Percentiles rank a stretch among this genome's conserved stretches.
Conservation (phyloP, 2,888 invertebrate genomes). For the Fissipunctia ypsillon region DNA sequence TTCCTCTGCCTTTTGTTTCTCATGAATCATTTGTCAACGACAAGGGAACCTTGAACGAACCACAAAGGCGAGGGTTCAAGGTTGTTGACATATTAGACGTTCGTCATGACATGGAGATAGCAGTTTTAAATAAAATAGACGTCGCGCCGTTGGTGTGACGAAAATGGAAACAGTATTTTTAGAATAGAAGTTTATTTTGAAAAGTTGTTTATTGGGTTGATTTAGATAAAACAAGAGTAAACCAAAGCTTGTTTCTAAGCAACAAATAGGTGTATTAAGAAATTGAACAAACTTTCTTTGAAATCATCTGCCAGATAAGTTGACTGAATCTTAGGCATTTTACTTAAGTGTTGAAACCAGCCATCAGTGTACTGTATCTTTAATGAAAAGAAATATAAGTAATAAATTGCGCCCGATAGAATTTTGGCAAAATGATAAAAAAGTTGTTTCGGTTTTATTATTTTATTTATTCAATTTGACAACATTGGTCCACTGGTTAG, state of each 20-base stretch:
- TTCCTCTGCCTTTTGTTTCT: slow-evolving; percentile 70
- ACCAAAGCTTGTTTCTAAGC: neutral
- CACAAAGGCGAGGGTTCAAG: slow-evolving; percentile 68
- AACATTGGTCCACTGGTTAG: too few species aligned
- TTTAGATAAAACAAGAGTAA: neutral
- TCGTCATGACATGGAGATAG: slow-evolving; percentile 47
- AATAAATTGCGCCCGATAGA: too few species aligned
- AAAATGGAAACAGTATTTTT: slow-evolving; percentile 8
- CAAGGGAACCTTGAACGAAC: slow-evolving; percentile 64
- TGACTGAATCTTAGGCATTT: neutral
- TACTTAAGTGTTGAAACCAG: neutral
- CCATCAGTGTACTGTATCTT: too few species aligned
- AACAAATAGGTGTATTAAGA: neutral
- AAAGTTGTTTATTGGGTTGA: neutral
- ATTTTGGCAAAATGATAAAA: too few species aligned
- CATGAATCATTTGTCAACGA: slow-evolving; percentile 76
- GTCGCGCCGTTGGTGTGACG: neutral
- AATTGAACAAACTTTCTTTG: neutral
- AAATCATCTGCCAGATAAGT: neutral
- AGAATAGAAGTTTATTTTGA: neutral
- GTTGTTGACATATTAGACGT: slow-evolving; percentile 49
- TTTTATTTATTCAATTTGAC: too few species aligned
- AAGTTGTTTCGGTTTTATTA: too few species aligned
- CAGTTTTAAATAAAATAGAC: slow-evolving; percentile 45
- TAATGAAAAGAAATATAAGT: too few species aligned